These are phyloP conservation scores for Melangyna quadrimaculata DNA, from an alignment of 2,888 invertebrate species.

Conservation along the genomic window DNA sequence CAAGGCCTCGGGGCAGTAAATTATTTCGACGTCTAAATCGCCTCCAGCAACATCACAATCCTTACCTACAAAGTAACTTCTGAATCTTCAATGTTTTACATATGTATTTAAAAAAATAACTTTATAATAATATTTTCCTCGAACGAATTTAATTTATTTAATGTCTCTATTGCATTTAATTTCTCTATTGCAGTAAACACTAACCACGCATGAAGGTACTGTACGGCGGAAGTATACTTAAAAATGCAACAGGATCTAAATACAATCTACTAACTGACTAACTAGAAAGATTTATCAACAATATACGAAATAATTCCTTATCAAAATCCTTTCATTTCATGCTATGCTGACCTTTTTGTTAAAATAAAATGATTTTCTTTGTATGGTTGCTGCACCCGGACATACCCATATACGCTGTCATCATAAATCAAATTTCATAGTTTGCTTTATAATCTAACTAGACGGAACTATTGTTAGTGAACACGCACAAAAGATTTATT, in stretches of 20 bases:
- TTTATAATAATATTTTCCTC: too few species aligned
- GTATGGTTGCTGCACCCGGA: constrained; percentile 20
- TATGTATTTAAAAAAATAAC: too few species aligned
- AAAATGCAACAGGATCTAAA: not conserved
- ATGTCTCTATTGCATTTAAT: not conserved
- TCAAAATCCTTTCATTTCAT: not conserved
- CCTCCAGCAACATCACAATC: too few species aligned
- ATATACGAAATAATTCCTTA: not conserved
- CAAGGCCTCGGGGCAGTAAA: too few species aligned
- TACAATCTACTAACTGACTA: not conserved
- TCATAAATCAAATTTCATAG: constrained; percentile 40
- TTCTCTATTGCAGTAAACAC: not conserved
- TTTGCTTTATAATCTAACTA: constrained; percentile 48
- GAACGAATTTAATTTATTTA: too few species aligned
- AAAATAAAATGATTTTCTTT: constrained; percentile 19
- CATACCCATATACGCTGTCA: constrained; percentile 8
- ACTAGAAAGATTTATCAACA: not conserved
- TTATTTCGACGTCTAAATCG: too few species aligned
- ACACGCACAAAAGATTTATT: constrained; percentile 59
- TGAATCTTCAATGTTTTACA: too few species aligned
- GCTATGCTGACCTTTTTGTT: constrained; percentile 38
- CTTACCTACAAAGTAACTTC: too few species aligned
- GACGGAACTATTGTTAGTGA: constrained; percentile 47
- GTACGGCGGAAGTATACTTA: not conserved
- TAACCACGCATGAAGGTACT: not conserved